These are phyloP conservation scores for Simalia tracyae DNA, from an alignment of 2,797 vertebrate species.

Conservation along the genomic window DNA sequence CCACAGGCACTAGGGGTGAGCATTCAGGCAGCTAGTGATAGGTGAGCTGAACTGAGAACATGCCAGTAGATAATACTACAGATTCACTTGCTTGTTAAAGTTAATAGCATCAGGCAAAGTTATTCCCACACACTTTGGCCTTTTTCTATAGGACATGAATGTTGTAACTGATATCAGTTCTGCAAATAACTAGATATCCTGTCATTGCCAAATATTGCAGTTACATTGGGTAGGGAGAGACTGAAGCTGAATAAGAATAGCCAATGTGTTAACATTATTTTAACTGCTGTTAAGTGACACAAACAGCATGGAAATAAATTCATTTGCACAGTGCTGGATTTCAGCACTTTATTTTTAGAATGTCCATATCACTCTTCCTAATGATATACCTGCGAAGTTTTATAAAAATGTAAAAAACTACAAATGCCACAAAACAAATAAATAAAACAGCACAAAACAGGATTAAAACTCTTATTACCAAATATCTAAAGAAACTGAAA, in stretches of 20 bases:
- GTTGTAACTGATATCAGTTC: not conserved
- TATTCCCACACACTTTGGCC: constrained; percentile 8
- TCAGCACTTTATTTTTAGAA: not conserved
- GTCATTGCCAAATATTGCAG: not conserved
- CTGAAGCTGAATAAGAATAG: not conserved
- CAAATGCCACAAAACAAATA: not conserved
- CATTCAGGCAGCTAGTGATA: rapidly evolving
- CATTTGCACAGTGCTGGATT: not conserved
- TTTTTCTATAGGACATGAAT: not conserved
- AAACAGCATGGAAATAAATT: not conserved
- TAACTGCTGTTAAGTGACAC: not conserved
- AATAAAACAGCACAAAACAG: not conserved
- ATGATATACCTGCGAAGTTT: not conserved
- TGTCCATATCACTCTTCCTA: not conserved
- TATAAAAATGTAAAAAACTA: not conserved
- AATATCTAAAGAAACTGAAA: no score
- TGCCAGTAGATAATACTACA: constrained; percentile 36
- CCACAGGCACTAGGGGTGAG: not conserved
- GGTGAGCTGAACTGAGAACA: not conserved
- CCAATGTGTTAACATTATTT: not conserved
- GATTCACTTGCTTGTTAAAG: constrained; percentile 15
- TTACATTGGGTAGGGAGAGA: not conserved
- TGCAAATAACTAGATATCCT: not conserved
- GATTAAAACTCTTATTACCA: no score
- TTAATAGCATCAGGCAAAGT: constrained; percentile 26